Evolutionary conservation across 64 coral and sea anemone species (phyloP).

Genomic region (Catalaphyllia jardinei): DNA sequence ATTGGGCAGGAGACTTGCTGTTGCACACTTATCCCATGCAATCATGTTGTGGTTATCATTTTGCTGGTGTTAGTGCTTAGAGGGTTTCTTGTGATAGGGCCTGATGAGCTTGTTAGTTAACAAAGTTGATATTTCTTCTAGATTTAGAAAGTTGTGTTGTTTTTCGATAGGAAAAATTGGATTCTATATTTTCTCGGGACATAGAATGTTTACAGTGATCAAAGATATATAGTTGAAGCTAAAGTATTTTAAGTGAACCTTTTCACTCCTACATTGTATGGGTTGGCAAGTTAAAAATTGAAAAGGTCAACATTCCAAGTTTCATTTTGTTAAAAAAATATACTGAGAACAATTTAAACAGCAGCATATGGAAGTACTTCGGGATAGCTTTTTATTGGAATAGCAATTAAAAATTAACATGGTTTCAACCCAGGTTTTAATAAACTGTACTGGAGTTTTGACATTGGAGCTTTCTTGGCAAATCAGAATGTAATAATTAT

Average conservation of each 20-base stretch:
- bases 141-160: too few relatives aligned
- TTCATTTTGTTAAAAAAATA: conserved; percentile 19
- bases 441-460: neutral
- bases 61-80: neutral
- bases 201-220: conserved; percentile 19
- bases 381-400: conserved; percentile 19
- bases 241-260: conserved; percentile 21
- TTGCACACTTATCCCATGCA: neutral
- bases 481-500: conserved; percentile 1
- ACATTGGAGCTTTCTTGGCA: conserved; percentile 20
- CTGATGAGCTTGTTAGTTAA: conserved; percentile 16
- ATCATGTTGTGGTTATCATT: conserved; percentile 17
- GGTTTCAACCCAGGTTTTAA: conserved; percentile 22
- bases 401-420: conserved; percentile 41
- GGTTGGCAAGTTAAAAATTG: conserved; percentile 9
- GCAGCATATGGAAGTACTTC: neutral
- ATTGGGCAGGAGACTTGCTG: neutral
- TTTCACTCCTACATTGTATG: conserved; percentile 3
- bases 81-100: neutral
- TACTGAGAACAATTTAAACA: conserved; percentile 4
- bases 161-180: too few relatives aligned
- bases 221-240: conserved; percentile 39
- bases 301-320: neutral
- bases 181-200: conserved; percentile 10
- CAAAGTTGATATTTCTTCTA: neutral